Evolutionary conservation across 2,113 vertebrate species (phyloP), one percentile per base, ranked within the genome.

Genomic region (Catharus minimus): DNA sequence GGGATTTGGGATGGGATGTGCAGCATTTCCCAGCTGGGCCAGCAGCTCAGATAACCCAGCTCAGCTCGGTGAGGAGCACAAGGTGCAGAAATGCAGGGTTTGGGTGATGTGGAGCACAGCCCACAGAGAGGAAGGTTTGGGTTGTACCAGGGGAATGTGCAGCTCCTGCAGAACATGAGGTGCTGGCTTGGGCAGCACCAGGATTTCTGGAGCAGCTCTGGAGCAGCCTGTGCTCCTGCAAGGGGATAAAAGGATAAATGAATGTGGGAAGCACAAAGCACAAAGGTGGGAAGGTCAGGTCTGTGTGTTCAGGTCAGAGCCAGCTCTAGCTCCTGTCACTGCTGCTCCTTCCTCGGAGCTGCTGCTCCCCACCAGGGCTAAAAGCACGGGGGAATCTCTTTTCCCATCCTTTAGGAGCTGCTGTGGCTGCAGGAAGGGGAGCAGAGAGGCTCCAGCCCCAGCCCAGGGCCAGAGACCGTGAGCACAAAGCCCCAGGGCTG

Each of bases 91-190:
- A 18, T 4, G 33, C 2, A 5, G 67, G 6, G 12, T 33, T 64
- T 0, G 55, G 55, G 22, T 4, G 7, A 3, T 0, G 2, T 13
- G 39, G 18, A 7, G 3, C 50, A 56, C 20, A 13, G 9, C 27
- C 26, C 36, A 2, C 2, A 2, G 12, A 11, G 44, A 5, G 27
- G 46, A 2, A 4, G 43, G 2, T 39, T 55, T 5, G 0, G 24
- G 46, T 1, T 17, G 41, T 39, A 1, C 7, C n/a, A 47, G 46
- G 18, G 36, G 44, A n/a, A 0, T 0, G 12, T 39, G 69, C 39
- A 4, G 8, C 2, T 49, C 11, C 21, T 13, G 39, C 21, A 49
- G 76, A 46, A 27, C 14, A 1, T 0, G 32, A 52, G 46, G 21
- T 18, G 9, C 26, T 38, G 44, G 2, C 2, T 28, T 12, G 84